These are phyloP conservation scores for Coryphaenoides rupestris DNA, from an alignment of 2,113 vertebrate genomes.

Conservation along the genomic window DNA sequence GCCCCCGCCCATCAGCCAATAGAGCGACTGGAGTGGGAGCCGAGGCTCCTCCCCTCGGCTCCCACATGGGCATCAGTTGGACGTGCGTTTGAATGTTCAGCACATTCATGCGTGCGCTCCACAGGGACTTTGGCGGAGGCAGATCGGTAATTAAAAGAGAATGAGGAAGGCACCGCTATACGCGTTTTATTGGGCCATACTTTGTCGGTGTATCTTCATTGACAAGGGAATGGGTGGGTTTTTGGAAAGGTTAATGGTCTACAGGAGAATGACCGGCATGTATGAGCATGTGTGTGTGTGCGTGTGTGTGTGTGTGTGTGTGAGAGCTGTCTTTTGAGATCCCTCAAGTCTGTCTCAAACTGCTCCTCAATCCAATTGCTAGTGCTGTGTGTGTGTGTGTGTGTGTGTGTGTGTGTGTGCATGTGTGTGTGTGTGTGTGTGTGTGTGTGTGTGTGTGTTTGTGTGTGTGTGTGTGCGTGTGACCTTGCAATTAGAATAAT, in stretches of 20 bases:
- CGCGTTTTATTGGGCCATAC: no score
- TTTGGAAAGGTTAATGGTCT: no score
- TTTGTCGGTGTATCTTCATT: no score
- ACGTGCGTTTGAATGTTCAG: slow-evolving; percentile 74
- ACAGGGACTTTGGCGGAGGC: slow-evolving; percentile 14
- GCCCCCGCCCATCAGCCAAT: slow-evolving; percentile 67
- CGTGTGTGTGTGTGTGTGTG: no score
- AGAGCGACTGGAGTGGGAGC: slow-evolving; percentile 45
- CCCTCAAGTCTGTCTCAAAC: no score
- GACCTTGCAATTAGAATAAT: no score
- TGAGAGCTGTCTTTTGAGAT: no score
- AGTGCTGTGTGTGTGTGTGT: background rate
- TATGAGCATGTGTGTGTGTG: slow-evolving; percentile 9
- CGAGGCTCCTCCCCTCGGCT: slow-evolving; percentile 60
- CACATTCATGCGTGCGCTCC: slow-evolving; percentile 38
- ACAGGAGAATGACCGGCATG: background rate
- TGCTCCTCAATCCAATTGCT: no score
- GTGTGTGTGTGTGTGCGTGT: no score
- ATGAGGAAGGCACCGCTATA: background rate
- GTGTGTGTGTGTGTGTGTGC: no score
- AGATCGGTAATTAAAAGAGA: slow-evolving; percentile 26
- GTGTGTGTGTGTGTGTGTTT: background rate
- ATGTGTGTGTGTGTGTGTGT: no score
- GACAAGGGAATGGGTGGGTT: no score
- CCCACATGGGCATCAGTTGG: slow-evolving; percentile 78